phyloP scores from a whole-genome alignment of 2,113 vertebrate species.

The Passer domesticus region DNA sequence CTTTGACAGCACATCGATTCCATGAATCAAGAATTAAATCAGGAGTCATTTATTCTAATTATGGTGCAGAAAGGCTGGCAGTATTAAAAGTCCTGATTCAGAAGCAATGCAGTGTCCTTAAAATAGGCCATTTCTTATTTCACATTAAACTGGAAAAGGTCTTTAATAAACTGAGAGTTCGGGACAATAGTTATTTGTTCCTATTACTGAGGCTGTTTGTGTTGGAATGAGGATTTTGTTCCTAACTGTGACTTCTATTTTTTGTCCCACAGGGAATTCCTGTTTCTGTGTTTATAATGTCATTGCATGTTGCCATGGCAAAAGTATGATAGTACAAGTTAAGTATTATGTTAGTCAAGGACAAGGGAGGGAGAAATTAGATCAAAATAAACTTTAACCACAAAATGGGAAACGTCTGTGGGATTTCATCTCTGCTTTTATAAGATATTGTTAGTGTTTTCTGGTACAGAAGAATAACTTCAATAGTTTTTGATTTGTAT shows the following conservation, averaged over 20 bases:
- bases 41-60: neutral
- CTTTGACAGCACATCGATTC: neutral
- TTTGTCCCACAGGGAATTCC: neutral
- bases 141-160: neutral
- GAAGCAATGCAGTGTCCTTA: neutral
- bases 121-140: neutral
- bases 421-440: neutral
- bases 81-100: neutral
- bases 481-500: neutral
- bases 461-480: neutral
- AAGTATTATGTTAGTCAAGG: neutral
- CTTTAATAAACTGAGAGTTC: neutral
- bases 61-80: neutral
- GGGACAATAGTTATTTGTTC: neutral
- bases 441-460: neutral
- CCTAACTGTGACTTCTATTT: neutral
- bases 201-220: neutral
- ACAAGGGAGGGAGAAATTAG: neutral
- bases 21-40: neutral
- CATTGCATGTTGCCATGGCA: neutral
- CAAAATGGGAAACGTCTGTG: neutral
- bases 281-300: neutral
- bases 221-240: slow-evolving; percentile 25
- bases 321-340: neutral
- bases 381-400: neutral